Base-by-base conservation (phyloP, 2,888 invertebrate species). In the Cephus sareptanus region DNA sequence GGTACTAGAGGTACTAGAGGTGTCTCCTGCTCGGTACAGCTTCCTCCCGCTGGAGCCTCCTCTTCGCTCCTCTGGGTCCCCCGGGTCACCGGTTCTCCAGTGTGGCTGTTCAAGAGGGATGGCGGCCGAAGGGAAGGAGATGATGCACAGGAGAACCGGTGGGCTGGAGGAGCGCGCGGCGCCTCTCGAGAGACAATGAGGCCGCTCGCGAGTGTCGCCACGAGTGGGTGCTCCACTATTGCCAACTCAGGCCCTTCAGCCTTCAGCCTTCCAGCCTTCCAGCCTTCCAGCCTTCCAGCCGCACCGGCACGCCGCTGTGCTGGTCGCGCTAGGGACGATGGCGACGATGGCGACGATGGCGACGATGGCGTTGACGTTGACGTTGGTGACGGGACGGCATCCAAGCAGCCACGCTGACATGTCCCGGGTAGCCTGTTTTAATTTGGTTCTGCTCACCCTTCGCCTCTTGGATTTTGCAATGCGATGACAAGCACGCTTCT, bases 191-290 rank as follows among this genome's bases (percentile, higher is more conserved):
- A 90, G 90, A 91, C 91, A 91, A 91, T 91, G 91, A 91, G 91
- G 90, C 90, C 90, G 91, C 90, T 91, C 90, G 88, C 88, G 88
- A 91, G 91, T 91, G 91, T 91, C 90, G 88, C 90, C 89, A 89
- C 87, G 89, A 91, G 91, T 90, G 89, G 90, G 83, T 88, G 87
- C 83, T 91, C 87, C 88, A 91, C 90, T 91, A 91, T 91, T 91
- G 91, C 91, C 90, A 90, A 91, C 91, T 91, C 91, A 91, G 91
- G 89, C 89, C 88, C 91, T 91, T 90, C 88, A 91, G 85, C 40
- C 15, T 40, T 40, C 40, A 31, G 31, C 31, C 30, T 30, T 30
- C 30, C 30, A 30, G 30, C 30, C 30, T 30, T 30, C 30, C 30
- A 30, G 30, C 30, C 30, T 30, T 30, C 30, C 88, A 91, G 85